phyloP scores from a whole-genome alignment of 2,113 vertebrate species.

The Dasyprocta punctata region DNA sequence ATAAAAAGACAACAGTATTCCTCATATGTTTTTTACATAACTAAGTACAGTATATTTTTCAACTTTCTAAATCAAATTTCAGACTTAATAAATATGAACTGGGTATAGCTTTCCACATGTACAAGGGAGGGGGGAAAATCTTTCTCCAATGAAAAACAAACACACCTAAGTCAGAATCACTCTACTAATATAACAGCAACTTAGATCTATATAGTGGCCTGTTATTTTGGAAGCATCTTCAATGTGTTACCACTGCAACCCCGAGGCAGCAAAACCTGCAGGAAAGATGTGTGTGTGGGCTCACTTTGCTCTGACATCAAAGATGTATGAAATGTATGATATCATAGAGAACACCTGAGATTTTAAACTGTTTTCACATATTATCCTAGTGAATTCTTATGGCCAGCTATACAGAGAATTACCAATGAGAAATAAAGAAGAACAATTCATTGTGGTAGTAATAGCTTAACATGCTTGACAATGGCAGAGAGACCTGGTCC shows the following conservation, averaged over 20 bases:
- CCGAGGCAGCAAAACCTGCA: not conserved
- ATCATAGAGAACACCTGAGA: not conserved
- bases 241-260: not conserved
- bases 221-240: not conserved
- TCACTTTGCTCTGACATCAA: not conserved
- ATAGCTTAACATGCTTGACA: not conserved
- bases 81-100: not conserved
- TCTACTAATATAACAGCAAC: not conserved
- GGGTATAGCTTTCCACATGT: not conserved
- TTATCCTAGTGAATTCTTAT: not conserved
- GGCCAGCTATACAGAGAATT: not conserved
- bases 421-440: slow-evolving; percentile 40
- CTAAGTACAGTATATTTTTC: not conserved
- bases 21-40: not conserved
- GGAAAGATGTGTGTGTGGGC: not conserved
- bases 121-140: not conserved
- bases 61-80: slow-evolving; percentile 43
- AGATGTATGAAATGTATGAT: not conserved
- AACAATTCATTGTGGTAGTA: not conserved
- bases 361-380: not conserved
- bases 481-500: not conserved
- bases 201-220: not conserved
- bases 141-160: not conserved
- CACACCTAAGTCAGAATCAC: not conserved
- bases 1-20: not conserved